Conservation (phyloP, 2,113 vertebrate genomes). For the Halichoeres trimaculatus region DNA sequence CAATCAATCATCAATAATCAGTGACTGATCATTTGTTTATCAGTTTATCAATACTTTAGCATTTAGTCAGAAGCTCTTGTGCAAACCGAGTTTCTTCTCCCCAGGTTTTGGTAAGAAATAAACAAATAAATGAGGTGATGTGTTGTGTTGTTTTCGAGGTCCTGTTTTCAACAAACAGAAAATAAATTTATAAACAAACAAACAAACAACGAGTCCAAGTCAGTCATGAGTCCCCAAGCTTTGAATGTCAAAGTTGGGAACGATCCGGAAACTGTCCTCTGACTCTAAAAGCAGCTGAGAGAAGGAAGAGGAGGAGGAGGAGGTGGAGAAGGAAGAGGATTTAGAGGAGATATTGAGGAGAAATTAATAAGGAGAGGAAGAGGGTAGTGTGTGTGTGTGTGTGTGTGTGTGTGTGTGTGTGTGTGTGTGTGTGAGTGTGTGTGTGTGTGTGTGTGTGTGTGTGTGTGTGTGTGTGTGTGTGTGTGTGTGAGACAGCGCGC, state of each 20-base stretch:
- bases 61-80: slow-evolving; percentile 69
- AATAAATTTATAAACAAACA: slow-evolving; percentile 78
- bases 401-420: too few species aligned
- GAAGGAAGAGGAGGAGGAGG: slow-evolving; percentile 4
- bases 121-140: slow-evolving; percentile 87
- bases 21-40: slow-evolving; percentile 9
- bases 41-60: too few species aligned
- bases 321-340: slow-evolving; percentile 21
- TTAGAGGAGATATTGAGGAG: slow-evolving; percentile 26
- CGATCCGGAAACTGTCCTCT: slow-evolving; percentile 65
- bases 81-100: slow-evolving; percentile 86
- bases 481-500: too few species aligned
- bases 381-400: too few species aligned
- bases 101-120: slow-evolving; percentile 85
- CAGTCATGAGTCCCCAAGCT: slow-evolving; percentile 59
- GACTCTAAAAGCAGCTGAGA: slow-evolving; percentile 81
- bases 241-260: slow-evolving; percentile 82
- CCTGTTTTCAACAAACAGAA: slow-evolving; percentile 88
- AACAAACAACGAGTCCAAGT: slow-evolving; percentile 72
- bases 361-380: too few species aligned
- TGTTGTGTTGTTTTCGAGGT: slow-evolving; percentile 88
- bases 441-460: too few species aligned
- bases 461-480: too few species aligned
- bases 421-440: too few species aligned
- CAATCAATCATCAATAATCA: slow-evolving; percentile 4